A percentile compares a stretch with the other conserved stretches of the same genome.
Evolutionary conservation across 2,888 invertebrate genomes (phyloP).

Genomic region (Poecilobothrus nobilitatus): DNA sequence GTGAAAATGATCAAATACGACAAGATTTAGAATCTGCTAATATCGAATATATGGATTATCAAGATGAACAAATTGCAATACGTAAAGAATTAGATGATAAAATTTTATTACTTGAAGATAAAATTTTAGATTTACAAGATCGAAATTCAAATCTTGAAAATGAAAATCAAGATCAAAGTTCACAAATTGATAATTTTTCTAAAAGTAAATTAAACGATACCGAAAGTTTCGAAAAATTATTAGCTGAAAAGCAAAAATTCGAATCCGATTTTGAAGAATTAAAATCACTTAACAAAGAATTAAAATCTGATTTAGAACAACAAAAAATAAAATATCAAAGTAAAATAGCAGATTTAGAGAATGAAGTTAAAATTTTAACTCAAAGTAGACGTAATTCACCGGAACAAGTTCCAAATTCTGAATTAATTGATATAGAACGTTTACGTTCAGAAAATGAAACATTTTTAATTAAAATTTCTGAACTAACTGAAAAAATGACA

Average conservation of each 20-base stretch:
- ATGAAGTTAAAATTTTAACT: slow-evolving; percentile 10
- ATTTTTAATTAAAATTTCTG: slow-evolving; percentile 1
- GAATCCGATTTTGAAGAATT: slow-evolving; percentile 4
- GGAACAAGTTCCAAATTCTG: not conserved
- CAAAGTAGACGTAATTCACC: slow-evolving; percentile 2
- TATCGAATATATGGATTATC: slow-evolving; percentile 23
- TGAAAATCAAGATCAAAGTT: slow-evolving; percentile 23
- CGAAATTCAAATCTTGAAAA: slow-evolving; percentile 19
- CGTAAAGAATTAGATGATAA: slow-evolving; percentile 31
- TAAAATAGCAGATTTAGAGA: slow-evolving; percentile 12
- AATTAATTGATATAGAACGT: not conserved
- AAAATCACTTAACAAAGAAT: not conserved
- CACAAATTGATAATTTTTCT: not conserved
- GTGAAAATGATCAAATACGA: slow-evolving; percentile 23
- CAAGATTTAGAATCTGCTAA: slow-evolving; percentile 23
- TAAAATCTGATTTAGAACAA: slow-evolving; percentile 8
- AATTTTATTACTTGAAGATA: slow-evolving; percentile 16
- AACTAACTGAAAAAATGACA: slow-evolving; percentile 19
- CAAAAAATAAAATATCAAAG: slow-evolving; percentile 8
- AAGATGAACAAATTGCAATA: slow-evolving; percentile 30
- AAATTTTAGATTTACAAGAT: slow-evolving; percentile 11
- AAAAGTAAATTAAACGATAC: not conserved
- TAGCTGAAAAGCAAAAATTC: slow-evolving; percentile 14
- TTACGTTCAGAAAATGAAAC: slow-evolving; percentile 6
- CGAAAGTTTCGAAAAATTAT: slow-evolving; percentile 7